Evolutionary conservation across 2,113 vertebrate genomes (phyloP), one percentile per base, ranked within the genome.

Genomic region (Sander lucioperca): DNA sequence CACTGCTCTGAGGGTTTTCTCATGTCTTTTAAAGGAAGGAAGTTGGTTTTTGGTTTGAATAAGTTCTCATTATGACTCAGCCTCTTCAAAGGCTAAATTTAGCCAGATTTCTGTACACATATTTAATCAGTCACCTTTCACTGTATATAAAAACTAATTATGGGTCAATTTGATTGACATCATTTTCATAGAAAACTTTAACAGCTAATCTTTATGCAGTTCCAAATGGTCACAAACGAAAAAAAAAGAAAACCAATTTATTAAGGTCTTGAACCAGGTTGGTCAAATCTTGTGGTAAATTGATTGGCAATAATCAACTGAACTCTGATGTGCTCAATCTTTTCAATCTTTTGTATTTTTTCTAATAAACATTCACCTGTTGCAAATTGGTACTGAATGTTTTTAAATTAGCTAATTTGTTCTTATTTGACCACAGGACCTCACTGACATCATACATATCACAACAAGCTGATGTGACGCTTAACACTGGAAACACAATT

Each of bases 1-100:
- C 0, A 0, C n/a, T 27, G 7, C 36, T 50, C 8, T 61, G 5
- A 0, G 9, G 16, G 5, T 51, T 9, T 43, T 0, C 2, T n/a
- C 0, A 6, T n/a, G 0, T n/a, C 1, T 5, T 48, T 30, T 4
- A 50, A 57, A 80, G 3, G 0, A 8, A 48, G 72, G 83, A 85
- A 10, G 76, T 69, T 27, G 7, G 1, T 15, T 0, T 33, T n/a
- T 39, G 3, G 23, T 63, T 51, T 77, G 39, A 56, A 66, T 33
- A 77, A 4, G 23, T 0, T 54, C 16, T 54, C 23, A 1, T 14
- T 21, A n/a, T 23, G 25, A 21, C 54, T 45, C 71, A 72, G 19
- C 14, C 6, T 47, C 21, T 9, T 43, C 39, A 13, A 51, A 33
- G 3, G 69, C 19, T n/a, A 50, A 19, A 56, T 0, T 51, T 2